Percentiles rank a stretch among this genome's conserved stretches.
These are phyloP conservation scores for Caenorhabditis afra DNA, from an alignment of 2,888 invertebrate species.

Conservation along the genomic window DNA sequence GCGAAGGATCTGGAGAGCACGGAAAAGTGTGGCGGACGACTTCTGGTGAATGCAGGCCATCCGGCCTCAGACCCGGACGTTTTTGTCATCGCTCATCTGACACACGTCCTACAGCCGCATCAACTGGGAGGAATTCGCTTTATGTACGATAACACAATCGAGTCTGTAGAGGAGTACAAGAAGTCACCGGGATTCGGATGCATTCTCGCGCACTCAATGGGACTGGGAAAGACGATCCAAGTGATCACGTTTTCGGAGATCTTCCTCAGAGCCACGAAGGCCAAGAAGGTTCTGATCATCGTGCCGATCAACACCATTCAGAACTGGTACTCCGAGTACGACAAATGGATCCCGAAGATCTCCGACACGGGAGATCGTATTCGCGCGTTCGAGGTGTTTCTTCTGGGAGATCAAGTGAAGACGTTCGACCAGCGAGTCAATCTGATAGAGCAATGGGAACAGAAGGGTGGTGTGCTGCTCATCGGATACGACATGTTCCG, in stretches of 20 bases:
- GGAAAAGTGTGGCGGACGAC: constrained; percentile 64
- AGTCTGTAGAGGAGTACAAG: constrained; percentile 91
- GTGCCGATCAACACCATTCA: constrained; percentile 99
- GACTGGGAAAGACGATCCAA: constrained; percentile 95
- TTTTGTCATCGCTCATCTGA: constrained; percentile 72
- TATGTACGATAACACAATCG: constrained; percentile 92
- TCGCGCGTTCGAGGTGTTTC: constrained; percentile 90
- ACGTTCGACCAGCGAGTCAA: constrained; percentile 90
- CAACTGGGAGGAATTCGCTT: constrained; percentile 78
- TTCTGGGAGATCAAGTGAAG: constrained; percentile 95
- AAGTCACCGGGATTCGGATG: constrained; percentile 94
- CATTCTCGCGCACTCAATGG: constrained; percentile 95
- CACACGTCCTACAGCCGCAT: constrained; percentile 75
- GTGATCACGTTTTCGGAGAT: constrained; percentile 97
- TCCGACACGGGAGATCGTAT: constrained; percentile 54
- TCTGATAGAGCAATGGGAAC: constrained; percentile 87
- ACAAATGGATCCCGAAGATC: constrained; percentile 91
- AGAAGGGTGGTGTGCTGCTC: constrained; percentile 92
- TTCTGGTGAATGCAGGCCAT: constrained; percentile 73
- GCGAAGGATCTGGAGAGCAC: constrained; percentile 66
- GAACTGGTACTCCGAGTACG: constrained; percentile 95
- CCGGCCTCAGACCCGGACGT: constrained; percentile 71
- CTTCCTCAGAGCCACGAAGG: constrained; percentile 91
- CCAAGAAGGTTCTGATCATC: constrained; percentile 92
- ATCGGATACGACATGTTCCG: constrained; percentile 98